Evolutionary conservation across 2,113 vertebrate genomes (phyloP).

Genomic region (Pelodiscus sinensis): DNA sequence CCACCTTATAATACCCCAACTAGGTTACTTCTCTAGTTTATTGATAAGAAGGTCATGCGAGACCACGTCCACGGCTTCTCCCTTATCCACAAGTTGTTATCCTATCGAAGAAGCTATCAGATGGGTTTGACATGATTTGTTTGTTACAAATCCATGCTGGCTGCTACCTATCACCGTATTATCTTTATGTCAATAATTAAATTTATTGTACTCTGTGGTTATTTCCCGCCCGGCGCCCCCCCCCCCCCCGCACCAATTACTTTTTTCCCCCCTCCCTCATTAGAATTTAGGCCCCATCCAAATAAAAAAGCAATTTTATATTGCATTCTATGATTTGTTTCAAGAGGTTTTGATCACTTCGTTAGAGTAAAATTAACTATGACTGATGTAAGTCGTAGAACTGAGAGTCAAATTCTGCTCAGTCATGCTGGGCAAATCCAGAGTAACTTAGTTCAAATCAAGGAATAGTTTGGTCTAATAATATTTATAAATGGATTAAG

Average conservation of each 20-base stretch:
- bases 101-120: no score
- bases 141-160: no score
- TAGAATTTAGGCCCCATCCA: not conserved
- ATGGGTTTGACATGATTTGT: no score
- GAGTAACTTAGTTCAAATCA: not conserved
- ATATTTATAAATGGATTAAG: not conserved
- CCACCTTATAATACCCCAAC: no score
- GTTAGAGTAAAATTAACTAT: not conserved
- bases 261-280: not conserved
- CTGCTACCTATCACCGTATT: no score
- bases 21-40: no score
- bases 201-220: not conserved
- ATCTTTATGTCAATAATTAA: not conserved
- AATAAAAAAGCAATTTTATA: not conserved
- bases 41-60: no score
- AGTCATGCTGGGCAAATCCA: not conserved
- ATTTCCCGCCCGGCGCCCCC: not conserved
- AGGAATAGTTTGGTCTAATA: not conserved
- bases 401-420: not conserved
- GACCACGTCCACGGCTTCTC: no score
- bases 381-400: not conserved
- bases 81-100: no score
- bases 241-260: not conserved
- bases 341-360: accelerated
- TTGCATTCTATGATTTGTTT: not conserved